Conservation (phyloP, 2,113 vertebrate species). For the Thunnus thynnus region DNA sequence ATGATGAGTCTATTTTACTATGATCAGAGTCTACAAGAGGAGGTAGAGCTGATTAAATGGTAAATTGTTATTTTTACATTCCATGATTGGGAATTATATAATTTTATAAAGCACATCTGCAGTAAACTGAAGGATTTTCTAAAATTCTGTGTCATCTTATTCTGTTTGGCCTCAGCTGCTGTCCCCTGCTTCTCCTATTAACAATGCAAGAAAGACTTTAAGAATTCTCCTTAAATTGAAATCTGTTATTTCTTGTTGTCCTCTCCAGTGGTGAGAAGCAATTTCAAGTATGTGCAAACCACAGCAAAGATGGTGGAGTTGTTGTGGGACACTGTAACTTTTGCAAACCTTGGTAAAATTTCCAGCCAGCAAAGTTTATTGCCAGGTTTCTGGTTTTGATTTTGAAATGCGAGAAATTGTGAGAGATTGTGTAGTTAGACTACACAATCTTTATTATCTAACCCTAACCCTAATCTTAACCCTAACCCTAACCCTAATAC, state of each 20-base stretch:
- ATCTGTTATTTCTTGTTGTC: neutral
- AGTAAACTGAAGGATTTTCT: neutral
- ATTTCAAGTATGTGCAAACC: neutral
- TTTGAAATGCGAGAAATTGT: neutral
- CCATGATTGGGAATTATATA: neutral
- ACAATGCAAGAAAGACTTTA: neutral
- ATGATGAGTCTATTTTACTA: neutral
- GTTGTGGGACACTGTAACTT: neutral
- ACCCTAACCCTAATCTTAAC: no score
- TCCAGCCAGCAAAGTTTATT: neutral
- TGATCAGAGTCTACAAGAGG: conserved; percentile 22
- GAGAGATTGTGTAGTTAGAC: no score
- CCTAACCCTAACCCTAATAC: no score
- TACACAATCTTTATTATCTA: no score
- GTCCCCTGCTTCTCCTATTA: neutral
- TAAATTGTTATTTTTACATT: no score
- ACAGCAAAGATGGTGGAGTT: neutral
- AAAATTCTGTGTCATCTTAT: neutral
- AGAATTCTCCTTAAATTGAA: neutral
- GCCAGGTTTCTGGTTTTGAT: no score
- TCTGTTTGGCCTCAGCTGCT: neutral
- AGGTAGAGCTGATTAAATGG: conserved; percentile 18
- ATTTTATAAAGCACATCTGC: neutral
- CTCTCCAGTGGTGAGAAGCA: neutral
- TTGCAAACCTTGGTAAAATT: neutral